Conservation (phyloP, 2,888 invertebrate species). For the Netelia inedita region DNA sequence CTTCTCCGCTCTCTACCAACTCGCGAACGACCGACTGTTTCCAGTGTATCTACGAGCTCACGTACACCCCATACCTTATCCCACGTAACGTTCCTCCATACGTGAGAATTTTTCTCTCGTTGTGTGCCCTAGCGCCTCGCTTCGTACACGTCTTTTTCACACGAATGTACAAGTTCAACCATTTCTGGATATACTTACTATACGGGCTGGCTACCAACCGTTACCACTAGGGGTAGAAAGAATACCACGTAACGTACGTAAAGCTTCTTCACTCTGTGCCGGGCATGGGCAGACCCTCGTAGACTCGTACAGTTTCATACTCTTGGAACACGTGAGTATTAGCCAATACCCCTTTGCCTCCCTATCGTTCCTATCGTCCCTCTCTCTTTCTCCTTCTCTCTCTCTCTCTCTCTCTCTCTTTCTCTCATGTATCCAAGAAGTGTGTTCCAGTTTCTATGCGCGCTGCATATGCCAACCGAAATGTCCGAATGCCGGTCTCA, state of each 20-base stretch:
- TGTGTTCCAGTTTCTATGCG: constrained; percentile 24
- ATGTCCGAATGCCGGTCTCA: constrained; percentile 6
- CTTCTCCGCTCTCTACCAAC: constrained; percentile 9
- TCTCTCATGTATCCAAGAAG: neutral
- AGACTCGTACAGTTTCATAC: constrained; percentile 30
- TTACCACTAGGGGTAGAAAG: constrained; percentile 3
- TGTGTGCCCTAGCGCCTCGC: constrained; percentile 1
- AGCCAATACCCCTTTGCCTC: constrained; percentile 1
- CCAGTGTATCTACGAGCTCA: constrained; percentile 33
- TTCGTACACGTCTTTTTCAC: constrained; percentile 40
- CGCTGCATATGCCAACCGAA: neutral
- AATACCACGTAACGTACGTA: constrained; percentile 50
- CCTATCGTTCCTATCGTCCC: neutral
- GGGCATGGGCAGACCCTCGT: constrained; percentile 9
- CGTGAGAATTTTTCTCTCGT: constrained; percentile 47
- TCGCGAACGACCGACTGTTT: constrained; percentile 40
- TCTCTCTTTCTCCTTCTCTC: neutral
- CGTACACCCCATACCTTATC: constrained; percentile 58
- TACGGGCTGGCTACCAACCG: constrained; percentile 1
- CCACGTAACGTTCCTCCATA: constrained; percentile 42
- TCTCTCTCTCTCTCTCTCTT: constrained; percentile 1
- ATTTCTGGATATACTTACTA: constrained; percentile 32
- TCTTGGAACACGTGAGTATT: constrained; percentile 33
- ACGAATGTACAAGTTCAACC: constrained; percentile 43
- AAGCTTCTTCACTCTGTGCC: constrained; percentile 45